phyloP scores from a whole-genome alignment of 2,113 vertebrate genomes.

The Stegostoma tigrinum region DNA sequence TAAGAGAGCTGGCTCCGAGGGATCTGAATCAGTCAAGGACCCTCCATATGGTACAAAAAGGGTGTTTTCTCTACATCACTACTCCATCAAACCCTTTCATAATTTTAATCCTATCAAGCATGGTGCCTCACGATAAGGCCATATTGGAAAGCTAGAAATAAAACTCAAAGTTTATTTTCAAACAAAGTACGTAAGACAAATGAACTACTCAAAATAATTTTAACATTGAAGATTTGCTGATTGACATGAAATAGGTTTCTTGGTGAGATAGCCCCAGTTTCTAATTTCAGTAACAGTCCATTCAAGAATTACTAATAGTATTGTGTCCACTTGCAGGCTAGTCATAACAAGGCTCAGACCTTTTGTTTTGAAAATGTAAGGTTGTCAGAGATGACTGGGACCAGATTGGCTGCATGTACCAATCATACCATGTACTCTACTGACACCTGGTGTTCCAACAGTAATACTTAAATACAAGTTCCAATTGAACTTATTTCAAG shows the following conservation, averaged over 20 bases:
- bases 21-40: too few species aligned
- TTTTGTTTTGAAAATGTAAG: not conserved
- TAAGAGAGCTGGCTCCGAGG: too few species aligned
- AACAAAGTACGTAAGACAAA: not conserved
- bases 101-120: too few species aligned
- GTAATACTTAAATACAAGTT: not conserved
- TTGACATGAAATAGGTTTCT: not conserved
- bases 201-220: not conserved
- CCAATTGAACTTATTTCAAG: too few species aligned
- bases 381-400: not conserved
- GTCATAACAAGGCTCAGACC: not conserved
- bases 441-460: not conserved
- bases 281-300: not conserved
- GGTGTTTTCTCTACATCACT: too few species aligned
- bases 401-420: not conserved
- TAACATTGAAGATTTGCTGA: not conserved
- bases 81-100: too few species aligned
- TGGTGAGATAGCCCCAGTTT: not conserved
- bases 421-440: not conserved
- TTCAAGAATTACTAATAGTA: not conserved
- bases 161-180: not conserved
- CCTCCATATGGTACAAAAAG: too few species aligned
- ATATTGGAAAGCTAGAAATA: not conserved
- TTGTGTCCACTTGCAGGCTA: not conserved
- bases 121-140: too few species aligned